A percentile compares a stretch with the other conserved stretches of the same genome.
These are phyloP conservation scores for Chiloscyllium plagiosum DNA, from an alignment of 2,113 vertebrate genomes.

Conservation along the genomic window DNA sequence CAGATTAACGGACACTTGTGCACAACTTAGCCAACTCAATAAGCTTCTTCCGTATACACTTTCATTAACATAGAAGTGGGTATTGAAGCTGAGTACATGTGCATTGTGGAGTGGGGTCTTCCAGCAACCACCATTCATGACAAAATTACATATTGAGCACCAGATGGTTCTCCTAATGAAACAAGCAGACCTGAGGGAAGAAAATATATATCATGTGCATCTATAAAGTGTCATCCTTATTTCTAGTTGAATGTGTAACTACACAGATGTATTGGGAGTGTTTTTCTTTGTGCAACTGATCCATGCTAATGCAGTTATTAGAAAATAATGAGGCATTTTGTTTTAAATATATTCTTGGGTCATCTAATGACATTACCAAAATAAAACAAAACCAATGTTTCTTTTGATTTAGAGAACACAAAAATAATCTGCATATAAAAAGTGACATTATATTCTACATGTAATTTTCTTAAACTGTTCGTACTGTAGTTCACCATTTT, in stretches of 20 bases:
- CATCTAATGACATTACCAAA: conserved; percentile 38
- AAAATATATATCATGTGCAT: conserved; percentile 35
- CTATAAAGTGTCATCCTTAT: conserved; percentile 35
- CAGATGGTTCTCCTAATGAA: conserved; percentile 30
- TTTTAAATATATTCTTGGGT: conserved; percentile 38
- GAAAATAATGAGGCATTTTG: conserved; percentile 38
- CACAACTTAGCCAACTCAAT: conserved; percentile 20
- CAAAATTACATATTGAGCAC: conserved; percentile 28
- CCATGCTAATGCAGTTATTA: conserved; percentile 34
- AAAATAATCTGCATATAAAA: conserved; percentile 39
- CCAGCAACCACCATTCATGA: conserved; percentile 37
- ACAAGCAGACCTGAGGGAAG: conserved; percentile 37
- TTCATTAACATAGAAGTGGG: neutral
- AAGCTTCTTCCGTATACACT: conserved; percentile 29
- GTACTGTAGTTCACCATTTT: conserved; percentile 46
- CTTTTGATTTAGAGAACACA: conserved; percentile 38
- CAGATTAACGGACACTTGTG: conserved; percentile 24
- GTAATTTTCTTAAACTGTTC: conserved; percentile 51
- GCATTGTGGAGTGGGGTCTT: conserved; percentile 27
- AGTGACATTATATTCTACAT: conserved; percentile 38
- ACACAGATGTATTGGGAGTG: conserved; percentile 37
- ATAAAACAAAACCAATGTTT: conserved; percentile 38
- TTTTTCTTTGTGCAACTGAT: conserved; percentile 38
- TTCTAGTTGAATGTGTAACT: conserved; percentile 34
- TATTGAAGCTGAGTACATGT: conserved; percentile 20